phyloP scores from a whole-genome alignment of 2,888 invertebrate genomes.

The Pammene fasciana region DNA sequence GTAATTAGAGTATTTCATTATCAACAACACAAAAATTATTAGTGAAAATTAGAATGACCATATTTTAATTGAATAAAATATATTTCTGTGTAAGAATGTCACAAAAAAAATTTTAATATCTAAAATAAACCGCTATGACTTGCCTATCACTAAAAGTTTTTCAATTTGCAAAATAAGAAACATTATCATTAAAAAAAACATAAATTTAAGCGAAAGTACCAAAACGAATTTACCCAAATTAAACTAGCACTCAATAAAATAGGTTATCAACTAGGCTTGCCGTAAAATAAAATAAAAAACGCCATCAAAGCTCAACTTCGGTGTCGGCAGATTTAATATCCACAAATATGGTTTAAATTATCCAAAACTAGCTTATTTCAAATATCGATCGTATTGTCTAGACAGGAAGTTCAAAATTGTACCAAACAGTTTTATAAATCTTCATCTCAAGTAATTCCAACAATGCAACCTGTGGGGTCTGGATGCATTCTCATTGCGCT shows the following conservation, averaged over 20 bases:
- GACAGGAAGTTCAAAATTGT: neutral
- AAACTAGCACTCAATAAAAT: constrained; percentile 24
- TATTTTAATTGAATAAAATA: no score
- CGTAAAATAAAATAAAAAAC: constrained; percentile 23
- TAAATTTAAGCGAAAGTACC: constrained; percentile 1
- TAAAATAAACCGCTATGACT: no score
- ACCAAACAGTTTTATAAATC: constrained; percentile 63
- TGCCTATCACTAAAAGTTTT: no score
- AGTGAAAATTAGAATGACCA: no score
- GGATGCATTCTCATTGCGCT: constrained; percentile 44
- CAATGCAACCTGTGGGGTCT: constrained; percentile 72
- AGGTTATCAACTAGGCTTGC: constrained; percentile 15
- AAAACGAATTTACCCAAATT: constrained; percentile 10
- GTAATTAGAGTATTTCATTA: no score
- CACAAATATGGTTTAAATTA: constrained; percentile 66
- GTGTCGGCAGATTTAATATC: constrained; percentile 55
- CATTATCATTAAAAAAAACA: no score
- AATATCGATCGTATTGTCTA: neutral
- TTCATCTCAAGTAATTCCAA: constrained; percentile 51
- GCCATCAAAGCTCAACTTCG: constrained; percentile 49
- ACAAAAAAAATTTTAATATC: no score
- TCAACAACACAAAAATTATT: no score
- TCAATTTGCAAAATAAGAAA: no score
- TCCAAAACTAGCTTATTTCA: constrained; percentile 1
- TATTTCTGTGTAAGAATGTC: no score